These are phyloP conservation scores for Petrosia ficiformis DNA, from an alignment of 37 sponge, comb jelly and placozoan genomes.

Conservation along the genomic window DNA sequence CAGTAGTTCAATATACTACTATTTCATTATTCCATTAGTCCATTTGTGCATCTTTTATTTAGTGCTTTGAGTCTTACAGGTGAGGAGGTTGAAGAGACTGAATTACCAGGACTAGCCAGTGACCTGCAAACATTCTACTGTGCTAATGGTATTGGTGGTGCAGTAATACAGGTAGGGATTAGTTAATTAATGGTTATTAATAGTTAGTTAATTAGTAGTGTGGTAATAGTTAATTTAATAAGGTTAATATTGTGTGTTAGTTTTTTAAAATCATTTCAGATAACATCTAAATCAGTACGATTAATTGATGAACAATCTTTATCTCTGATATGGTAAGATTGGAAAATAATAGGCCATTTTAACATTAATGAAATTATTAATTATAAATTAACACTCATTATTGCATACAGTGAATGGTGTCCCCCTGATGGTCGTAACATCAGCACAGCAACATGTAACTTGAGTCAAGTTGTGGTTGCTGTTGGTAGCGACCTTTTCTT, in stretches of 20 bases:
- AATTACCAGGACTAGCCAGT: constrained; percentile 57
- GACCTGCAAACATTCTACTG: constrained; percentile 79
- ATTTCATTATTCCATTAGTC: too few species aligned
- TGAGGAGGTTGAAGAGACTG: constrained; percentile 93
- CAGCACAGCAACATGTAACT: constrained; percentile 72
- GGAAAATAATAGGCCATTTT: neutral
- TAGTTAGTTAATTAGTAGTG: neutral
- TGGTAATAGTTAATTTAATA: neutral
- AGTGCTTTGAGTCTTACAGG: constrained; percentile 74
- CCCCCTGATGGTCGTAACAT: constrained; percentile 78
- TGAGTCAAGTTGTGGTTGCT: constrained; percentile 75
- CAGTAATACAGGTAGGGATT: constrained; percentile 67
- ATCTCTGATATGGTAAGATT: constrained; percentile 46
- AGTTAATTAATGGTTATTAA: neutral
- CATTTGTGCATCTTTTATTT: too few species aligned
- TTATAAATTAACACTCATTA: neutral
- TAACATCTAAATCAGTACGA: constrained; percentile 52
- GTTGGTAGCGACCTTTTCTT: constrained; percentile 68
- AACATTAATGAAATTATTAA: too few species aligned
- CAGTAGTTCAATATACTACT: too few species aligned
- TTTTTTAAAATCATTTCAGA: too few species aligned
- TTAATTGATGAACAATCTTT: constrained; percentile 47
- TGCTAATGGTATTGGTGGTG: constrained; percentile 67
- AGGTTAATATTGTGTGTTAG: too few species aligned
- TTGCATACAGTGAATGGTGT: constrained; percentile 69